These are phyloP conservation scores for Lithophane socia DNA, from an alignment of 2,888 invertebrate species.

Conservation along the genomic window DNA sequence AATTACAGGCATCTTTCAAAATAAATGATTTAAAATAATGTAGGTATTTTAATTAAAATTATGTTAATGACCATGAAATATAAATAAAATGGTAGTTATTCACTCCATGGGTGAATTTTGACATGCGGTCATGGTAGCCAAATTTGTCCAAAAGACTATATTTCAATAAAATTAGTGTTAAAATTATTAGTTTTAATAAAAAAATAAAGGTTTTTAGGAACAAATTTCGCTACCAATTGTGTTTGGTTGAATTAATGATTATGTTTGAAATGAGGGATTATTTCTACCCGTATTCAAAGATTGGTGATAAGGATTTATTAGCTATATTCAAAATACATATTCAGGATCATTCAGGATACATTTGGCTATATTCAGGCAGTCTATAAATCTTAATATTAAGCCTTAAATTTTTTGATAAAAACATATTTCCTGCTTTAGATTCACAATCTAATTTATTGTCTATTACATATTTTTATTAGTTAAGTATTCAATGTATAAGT, in stretches of 20 bases:
- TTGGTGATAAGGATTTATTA: too few species aligned
- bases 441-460: too few species aligned
- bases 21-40: conserved; percentile 16
- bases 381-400: too few species aligned
- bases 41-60: conserved; percentile 10
- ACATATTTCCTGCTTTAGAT: too few species aligned
- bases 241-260: conserved; percentile 69
- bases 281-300: conserved; percentile 48
- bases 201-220: conserved; percentile 67
- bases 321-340: too few species aligned
- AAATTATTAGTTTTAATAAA: conserved; percentile 58
- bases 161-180: conserved; percentile 65
- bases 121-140: conserved; percentile 85
- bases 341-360: too few species aligned
- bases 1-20: conserved; percentile 47
- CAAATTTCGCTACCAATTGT: conserved; percentile 86
- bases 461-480: too few species aligned
- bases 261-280: conserved; percentile 47
- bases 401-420: too few species aligned
- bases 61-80: conserved; percentile 55
- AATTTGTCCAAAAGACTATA: conserved; percentile 89
- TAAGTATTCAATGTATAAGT: too few species aligned
- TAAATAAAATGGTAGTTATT: conserved; percentile 56
- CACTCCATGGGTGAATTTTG: conserved; percentile 65
- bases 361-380: too few species aligned